A percentile compares a stretch with the other conserved stretches of the same genome.
phyloP scores from a whole-genome alignment of 2,797 vertebrate genomes.

The Varecia variegata region DNA sequence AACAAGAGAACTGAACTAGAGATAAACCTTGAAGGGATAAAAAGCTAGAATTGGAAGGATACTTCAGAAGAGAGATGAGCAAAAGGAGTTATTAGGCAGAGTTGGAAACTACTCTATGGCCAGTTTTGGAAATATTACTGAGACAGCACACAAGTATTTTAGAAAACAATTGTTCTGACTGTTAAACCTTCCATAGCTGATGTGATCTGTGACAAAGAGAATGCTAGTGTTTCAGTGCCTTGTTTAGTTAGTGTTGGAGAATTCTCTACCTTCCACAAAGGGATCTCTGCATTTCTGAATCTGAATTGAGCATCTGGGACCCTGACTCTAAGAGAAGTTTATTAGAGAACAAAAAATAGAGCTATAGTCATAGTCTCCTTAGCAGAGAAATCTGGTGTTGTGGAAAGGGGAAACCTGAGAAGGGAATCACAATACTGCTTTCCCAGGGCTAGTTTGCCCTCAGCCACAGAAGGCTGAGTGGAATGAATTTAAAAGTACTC shows the following conservation, averaged over 20 bases:
- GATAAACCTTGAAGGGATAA: neutral
- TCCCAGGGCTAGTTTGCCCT: neutral
- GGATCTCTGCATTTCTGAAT: neutral
- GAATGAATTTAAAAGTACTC: neutral
- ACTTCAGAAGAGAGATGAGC: neutral
- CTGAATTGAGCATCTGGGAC: neutral
- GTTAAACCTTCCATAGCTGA: neutral
- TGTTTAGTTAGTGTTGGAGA: neutral
- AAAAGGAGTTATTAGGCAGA: neutral
- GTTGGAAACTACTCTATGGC: neutral
- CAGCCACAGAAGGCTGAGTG: neutral
- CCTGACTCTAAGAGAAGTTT: neutral
- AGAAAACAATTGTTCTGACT: neutral
- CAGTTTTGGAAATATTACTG: neutral
- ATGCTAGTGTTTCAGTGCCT: neutral
- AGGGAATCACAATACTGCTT: neutral
- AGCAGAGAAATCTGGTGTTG: neutral
- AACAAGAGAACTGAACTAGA: conserved; percentile 18
- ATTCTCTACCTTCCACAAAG: neutral
- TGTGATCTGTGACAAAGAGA: neutral
- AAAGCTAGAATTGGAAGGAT: neutral
- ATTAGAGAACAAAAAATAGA: neutral
- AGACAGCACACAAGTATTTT: neutral
- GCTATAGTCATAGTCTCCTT: neutral
- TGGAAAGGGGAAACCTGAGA: neutral